phyloP scores from a whole-genome alignment of 2,888 invertebrate genomes.

The Sminthurinus aureus region DNA sequence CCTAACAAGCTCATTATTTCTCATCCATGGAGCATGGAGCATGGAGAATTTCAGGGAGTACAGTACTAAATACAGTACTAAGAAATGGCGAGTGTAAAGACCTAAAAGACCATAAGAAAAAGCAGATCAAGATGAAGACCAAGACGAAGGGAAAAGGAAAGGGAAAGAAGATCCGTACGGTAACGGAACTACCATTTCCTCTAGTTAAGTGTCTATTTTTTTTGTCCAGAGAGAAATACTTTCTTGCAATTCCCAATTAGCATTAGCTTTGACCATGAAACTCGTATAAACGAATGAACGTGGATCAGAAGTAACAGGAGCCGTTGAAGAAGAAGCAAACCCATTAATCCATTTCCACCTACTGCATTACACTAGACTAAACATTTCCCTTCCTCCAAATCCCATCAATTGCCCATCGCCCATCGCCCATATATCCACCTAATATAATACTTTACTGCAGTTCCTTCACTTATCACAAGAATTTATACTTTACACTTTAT shows the following conservation, averaged over 20 bases:
- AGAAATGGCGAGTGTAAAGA: no score
- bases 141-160: not conserved
- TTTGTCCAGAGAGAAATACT: not conserved
- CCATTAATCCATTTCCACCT: not conserved
- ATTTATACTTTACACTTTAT: no score
- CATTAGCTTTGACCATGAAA: not conserved
- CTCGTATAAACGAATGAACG: not conserved
- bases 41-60: not conserved
- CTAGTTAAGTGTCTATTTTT: not conserved
- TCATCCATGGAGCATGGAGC: not conserved
- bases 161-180: not conserved
- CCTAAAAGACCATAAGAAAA: no score
- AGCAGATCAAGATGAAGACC: no score
- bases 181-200: not conserved
- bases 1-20: slow-evolving; percentile 19
- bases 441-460: no score
- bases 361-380: no score
- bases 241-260: slow-evolving; percentile 8
- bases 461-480: no score
- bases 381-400: no score
- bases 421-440: no score
- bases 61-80: not conserved
- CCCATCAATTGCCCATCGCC: no score
- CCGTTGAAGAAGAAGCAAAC: not conserved
- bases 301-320: no score